phyloP scores from a whole-genome alignment of 1,140 invertebrate species.

The Sitodiplosis mosellana region DNA sequence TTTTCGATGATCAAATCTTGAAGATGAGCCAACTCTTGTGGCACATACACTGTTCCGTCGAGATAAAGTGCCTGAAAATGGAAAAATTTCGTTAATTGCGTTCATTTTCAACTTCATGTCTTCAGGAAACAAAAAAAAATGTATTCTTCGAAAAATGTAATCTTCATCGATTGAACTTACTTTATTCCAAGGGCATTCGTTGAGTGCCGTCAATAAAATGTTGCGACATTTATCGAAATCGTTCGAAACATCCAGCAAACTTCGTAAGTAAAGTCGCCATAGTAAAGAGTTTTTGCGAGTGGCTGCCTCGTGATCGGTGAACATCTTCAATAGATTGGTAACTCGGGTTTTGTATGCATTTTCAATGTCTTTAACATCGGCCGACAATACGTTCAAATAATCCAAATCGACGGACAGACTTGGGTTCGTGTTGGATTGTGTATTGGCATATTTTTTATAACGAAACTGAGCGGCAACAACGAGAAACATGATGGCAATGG shows the following conservation, averaged over 20 bases:
- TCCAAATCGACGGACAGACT: neutral
- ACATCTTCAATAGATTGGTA: constrained; percentile 15
- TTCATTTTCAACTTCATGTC: too few species aligned
- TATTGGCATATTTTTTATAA: constrained; percentile 4
- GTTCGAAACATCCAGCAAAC: constrained; percentile 11
- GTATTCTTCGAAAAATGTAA: too few species aligned
- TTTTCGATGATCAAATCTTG: constrained; percentile 53
- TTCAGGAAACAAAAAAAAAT: neutral
- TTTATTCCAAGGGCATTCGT: constrained; percentile 51
- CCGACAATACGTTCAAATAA: neutral
- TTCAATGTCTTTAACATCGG: constrained; percentile 1
- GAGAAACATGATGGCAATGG: constrained; percentile 13
- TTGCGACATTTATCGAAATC: constrained; percentile 20
- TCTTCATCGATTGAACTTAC: too few species aligned
- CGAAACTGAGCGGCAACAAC: constrained; percentile 12
- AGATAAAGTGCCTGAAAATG: constrained; percentile 30
- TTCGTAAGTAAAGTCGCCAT: constrained; percentile 19
- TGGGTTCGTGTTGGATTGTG: neutral
- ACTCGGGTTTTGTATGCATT: constrained; percentile 14
- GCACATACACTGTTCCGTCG: constrained; percentile 29
- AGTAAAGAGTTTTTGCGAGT: constrained; percentile 16
- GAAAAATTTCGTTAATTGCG: constrained; percentile 1
- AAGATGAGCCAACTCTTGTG: constrained; percentile 34
- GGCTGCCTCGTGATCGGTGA: constrained; percentile 9
- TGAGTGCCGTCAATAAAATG: constrained; percentile 31